Percentiles rank a stretch among this genome's conserved stretches.
phyloP scores from a whole-genome alignment of 1,140 invertebrate species.

The Doryteuthis pealeii region DNA sequence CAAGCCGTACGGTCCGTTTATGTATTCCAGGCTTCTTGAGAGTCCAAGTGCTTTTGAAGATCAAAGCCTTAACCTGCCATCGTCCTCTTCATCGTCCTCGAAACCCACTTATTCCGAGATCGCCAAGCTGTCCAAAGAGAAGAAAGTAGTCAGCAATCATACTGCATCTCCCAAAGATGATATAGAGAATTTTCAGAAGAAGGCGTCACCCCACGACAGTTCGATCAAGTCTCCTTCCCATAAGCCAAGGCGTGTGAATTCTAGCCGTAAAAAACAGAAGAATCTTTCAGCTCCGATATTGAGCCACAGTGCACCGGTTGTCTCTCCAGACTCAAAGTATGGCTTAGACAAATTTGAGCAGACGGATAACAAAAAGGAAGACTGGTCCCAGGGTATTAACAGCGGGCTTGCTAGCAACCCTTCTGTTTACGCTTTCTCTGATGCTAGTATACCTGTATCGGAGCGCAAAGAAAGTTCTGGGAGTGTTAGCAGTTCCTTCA shows the following conservation, averaged over 20 bases:
- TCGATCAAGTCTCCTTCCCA: constrained; percentile 9
- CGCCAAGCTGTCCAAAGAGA: constrained; percentile 34
- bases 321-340: constrained; percentile 45
- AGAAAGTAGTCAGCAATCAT: constrained; percentile 13
- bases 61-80: too few species aligned
- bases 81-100: background rate
- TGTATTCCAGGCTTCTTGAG: too few species aligned
- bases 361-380: constrained; percentile 4
- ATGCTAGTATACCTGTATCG: constrained; percentile 10
- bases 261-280: constrained; percentile 18
- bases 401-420: too few species aligned
- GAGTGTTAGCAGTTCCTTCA: constrained; percentile 9
- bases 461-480: background rate
- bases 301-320: constrained; percentile 17
- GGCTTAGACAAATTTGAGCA: constrained; percentile 46
- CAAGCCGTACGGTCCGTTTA: too few species aligned
- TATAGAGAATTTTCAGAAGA: constrained; percentile 21
- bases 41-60: too few species aligned
- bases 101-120: constrained; percentile 43
- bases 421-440: background rate
- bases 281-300: constrained; percentile 15
- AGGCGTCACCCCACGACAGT: background rate
- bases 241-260: constrained; percentile 21
- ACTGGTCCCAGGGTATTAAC: background rate
- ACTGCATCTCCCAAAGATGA: constrained; percentile 10